Conservation (phyloP, 1,140 invertebrate species). For the Bradynema listronoti region DNA sequence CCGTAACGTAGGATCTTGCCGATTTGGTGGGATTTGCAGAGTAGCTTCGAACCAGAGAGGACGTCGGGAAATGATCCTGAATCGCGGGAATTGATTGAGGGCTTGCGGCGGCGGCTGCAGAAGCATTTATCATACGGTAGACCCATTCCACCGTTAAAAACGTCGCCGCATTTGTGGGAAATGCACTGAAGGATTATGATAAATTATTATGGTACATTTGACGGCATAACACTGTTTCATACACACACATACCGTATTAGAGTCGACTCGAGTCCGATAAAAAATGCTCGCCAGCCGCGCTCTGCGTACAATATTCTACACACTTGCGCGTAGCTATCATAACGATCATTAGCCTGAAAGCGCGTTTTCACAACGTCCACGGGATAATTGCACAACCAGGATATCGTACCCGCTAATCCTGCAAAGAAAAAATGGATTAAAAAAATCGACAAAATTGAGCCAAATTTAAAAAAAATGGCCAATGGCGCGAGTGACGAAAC, state of each 20-base stretch:
- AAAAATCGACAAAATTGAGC: conserved; percentile 7
- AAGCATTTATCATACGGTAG: conserved; percentile 37
- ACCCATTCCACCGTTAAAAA: conserved; percentile 76
- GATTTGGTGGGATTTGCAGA: neutral
- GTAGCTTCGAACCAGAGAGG: neutral
- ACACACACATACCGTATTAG: conserved; percentile 41
- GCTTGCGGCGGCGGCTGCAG: neutral
- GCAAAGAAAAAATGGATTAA: conserved; percentile 54
- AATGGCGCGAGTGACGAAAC: too few species aligned
- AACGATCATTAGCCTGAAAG: conserved; percentile 70
- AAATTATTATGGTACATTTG: neutral
- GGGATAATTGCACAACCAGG: conserved; percentile 79
- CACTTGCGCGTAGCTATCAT: conserved; percentile 38
- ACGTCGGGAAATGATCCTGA: neutral
- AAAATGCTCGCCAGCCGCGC: conserved; percentile 64
- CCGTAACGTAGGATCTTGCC: conserved; percentile 12
- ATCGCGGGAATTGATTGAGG: conserved; percentile 2
- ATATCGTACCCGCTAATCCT: conserved; percentile 72
- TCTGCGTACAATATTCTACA: conserved; percentile 69
- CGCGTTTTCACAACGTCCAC: conserved; percentile 81
- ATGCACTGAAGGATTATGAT: conserved; percentile 70
- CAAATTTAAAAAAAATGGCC: too few species aligned
- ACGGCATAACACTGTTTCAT: neutral
- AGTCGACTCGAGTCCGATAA: conserved; percentile 52
- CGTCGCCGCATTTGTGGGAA: conserved; percentile 83